Base-by-base conservation (phyloP, 2,888 invertebrate species). In the Celastrina argiolus region DNA sequence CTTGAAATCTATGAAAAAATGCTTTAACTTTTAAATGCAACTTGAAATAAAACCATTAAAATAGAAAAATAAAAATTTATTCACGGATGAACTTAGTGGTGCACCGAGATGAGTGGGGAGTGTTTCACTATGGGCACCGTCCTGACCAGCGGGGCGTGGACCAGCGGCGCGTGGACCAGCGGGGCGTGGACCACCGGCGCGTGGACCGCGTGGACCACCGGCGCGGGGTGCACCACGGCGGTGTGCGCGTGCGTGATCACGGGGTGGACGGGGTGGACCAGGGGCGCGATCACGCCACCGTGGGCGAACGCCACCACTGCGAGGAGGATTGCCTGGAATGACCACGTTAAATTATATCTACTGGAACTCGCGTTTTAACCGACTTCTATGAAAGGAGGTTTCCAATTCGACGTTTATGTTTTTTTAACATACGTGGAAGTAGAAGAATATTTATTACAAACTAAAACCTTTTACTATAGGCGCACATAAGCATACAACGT, bases 271-370 rank as follows among this genome's bases (percentile, higher is more conserved):
- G 76, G 79, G 73, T 85, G 84, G 8, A 80, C 79, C 18, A 87
- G 74, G 4, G 88, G 87, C 0, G 85, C 84, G 68, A 88, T 83
- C 66, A 87, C 71, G 1, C 89, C 89, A 0, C 83, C 88, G 65
- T 85, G 83, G 6, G 79, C 86, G 59, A 81, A 77, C 39, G 90
- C 92, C 67, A 92, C 73, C 66, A 92, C 58, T 31, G 88, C 88
- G 64, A 89, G 76, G 66, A 92, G 74, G 39, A 87, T 75, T 41
- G 87, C 76, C 93, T 93, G 83, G 22, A 78, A 81, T 34, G 65
- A 64, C 64, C n/a, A 28, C 22, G 4, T 1, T 2, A 51, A 7
- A 12, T 51, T 22, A 51, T 51, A n/a, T 51, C 1, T 51, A 31
- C 31, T 1, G 3, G 45, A 2, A 18, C n/a, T 2, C 16, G 16